These are phyloP conservation scores for Drosophila aff. DNA, from an alignment of 1,140 invertebrate species.

Conservation along the genomic window DNA sequence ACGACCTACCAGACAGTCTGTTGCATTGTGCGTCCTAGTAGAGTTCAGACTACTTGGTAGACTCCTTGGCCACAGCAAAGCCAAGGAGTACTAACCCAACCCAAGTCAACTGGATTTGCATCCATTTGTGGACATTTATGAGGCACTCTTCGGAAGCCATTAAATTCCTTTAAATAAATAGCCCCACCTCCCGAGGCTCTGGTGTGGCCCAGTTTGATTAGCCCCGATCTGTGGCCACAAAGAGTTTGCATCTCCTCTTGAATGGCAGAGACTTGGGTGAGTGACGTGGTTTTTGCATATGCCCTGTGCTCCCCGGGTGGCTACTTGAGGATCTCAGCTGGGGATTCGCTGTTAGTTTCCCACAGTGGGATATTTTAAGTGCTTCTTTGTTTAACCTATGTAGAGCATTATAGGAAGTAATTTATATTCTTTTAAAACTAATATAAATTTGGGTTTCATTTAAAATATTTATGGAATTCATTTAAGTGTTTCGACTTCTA, in stretches of 20 bases:
- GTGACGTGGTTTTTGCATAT: conserved; percentile 34
- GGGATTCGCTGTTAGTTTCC: not conserved
- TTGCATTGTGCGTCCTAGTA: conserved; percentile 41
- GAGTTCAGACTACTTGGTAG: conserved; percentile 16
- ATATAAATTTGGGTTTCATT: not conserved
- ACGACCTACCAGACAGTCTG: conserved; percentile 75
- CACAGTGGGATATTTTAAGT: not conserved
- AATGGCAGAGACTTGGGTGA: conserved; percentile 21
- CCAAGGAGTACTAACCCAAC: not conserved
- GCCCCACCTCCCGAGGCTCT: conserved; percentile 1
- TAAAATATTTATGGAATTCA: too few relatives aligned
- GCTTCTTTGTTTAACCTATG: not conserved
- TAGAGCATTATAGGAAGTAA: not conserved
- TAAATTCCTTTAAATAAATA: conserved; percentile 47
- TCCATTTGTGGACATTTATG: conserved; percentile 79
- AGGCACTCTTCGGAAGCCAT: conserved; percentile 68
- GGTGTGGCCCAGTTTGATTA: conserved; percentile 73
- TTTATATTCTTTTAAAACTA: not conserved
- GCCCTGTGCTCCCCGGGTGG: conserved; percentile 33
- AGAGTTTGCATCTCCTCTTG: conserved; percentile 21
- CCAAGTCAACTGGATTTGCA: conserved; percentile 32
- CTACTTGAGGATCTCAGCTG: conserved; percentile 29
- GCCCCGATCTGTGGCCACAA: conserved; percentile 61
- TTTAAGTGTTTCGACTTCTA: not conserved
- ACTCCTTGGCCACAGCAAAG: conserved; percentile 29